Conservation (phyloP, 2,797 vertebrate genomes). For the Melanotaenia parkinsoni region DNA sequence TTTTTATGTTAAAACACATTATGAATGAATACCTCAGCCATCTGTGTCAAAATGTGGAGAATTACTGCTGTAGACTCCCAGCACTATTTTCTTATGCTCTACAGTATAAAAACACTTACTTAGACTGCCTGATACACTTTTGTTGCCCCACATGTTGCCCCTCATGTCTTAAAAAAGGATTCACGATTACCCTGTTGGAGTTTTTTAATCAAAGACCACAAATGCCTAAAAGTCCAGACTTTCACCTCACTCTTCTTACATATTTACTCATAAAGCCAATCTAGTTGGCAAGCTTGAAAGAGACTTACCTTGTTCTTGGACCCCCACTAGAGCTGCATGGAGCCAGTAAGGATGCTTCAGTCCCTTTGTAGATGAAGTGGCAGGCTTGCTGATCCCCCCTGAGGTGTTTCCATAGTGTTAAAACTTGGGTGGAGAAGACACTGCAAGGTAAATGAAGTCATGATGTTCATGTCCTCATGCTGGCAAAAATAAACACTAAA, state of each 20-base stretch:
- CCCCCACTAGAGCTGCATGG: constrained; percentile 24
- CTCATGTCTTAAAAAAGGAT: constrained; percentile 16
- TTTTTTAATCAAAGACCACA: constrained; percentile 30
- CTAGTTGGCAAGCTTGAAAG: constrained; percentile 43
- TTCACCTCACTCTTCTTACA: constrained; percentile 18
- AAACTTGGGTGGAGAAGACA: constrained; percentile 19
- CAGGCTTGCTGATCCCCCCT: constrained; percentile 11
- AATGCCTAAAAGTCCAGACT: constrained; percentile 26
- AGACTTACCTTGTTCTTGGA: constrained; percentile 20
- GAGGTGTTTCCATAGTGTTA: constrained; percentile 13
- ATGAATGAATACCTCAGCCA: background rate
- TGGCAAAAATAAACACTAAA: background rate
- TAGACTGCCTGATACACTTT: background rate
- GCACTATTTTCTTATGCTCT: background rate
- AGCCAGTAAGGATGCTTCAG: constrained; percentile 29
- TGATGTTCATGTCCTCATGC: constrained; percentile 12
- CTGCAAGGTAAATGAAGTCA: constrained; percentile 44
- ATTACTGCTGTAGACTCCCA: background rate
- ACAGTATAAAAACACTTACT: background rate
- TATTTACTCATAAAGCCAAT: constrained; percentile 24
- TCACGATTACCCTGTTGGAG: constrained; percentile 19
- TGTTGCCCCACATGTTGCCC: background rate
- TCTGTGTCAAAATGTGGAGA: background rate
- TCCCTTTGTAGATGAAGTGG: constrained; percentile 35
- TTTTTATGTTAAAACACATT: background rate